Conservation (phyloP, 2,113 vertebrate species). For the Tragelaphus scriptus region DNA sequence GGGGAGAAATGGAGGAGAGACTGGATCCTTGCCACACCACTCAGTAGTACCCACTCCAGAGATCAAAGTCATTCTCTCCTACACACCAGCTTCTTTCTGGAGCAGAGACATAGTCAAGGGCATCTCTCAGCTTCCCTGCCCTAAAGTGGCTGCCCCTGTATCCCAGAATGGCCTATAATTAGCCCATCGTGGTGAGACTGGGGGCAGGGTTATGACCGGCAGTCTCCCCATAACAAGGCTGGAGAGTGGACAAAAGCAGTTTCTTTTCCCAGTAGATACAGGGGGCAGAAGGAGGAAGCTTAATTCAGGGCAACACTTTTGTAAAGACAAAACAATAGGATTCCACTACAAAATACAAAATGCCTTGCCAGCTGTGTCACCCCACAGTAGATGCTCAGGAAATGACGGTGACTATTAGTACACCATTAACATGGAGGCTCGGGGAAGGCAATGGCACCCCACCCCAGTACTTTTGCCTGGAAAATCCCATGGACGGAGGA, state of each 20-base stretch:
- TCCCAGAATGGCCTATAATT: neutral
- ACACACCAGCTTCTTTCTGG: neutral
- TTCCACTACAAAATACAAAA: neutral
- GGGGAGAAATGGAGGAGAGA: neutral
- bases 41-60: neutral
- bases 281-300: neutral
- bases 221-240: neutral
- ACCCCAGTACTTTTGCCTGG: too few relatives aligned
- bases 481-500: too few relatives aligned
- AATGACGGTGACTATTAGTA: neutral
- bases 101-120: neutral
- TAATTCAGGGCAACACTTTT: neutral
- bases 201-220: neutral
- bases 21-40: neutral
- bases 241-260: neutral
- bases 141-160: neutral
- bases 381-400: neutral
- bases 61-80: neutral
- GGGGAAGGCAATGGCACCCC: too few relatives aligned
- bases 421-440: neutral
- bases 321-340: neutral
- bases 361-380: neutral
- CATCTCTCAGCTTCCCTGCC: neutral
- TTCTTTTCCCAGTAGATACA: neutral
- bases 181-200: neutral